Conservation (phyloP, 1,140 invertebrate genomes). For the Leptopilina clavipes region DNA sequence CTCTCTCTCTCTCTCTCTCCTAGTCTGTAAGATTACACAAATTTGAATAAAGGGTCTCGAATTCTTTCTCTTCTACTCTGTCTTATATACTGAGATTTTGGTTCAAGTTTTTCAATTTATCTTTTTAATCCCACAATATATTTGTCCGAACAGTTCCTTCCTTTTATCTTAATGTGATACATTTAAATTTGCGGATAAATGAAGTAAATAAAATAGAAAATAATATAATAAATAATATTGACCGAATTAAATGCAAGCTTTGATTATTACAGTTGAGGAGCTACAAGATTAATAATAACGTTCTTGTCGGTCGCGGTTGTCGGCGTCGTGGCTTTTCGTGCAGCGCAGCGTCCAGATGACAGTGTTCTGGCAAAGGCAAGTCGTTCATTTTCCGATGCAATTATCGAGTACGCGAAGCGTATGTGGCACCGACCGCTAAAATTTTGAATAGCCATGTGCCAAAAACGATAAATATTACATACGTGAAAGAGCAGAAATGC, state of each 20-base stretch:
- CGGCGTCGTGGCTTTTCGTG: constrained; percentile 22
- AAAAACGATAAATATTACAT: constrained; percentile 24
- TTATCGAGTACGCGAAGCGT: constrained; percentile 32
- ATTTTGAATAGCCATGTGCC: constrained; percentile 32
- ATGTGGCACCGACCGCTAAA: constrained; percentile 25
- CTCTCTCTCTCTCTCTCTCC: too few species aligned
- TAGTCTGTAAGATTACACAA: constrained; percentile 50
- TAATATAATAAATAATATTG: not conserved
- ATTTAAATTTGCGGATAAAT: not conserved
- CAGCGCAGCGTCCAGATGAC: constrained; percentile 25
- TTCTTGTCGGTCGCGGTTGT: constrained; percentile 27
- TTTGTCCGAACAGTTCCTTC: not conserved
- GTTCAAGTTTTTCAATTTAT: constrained; percentile 42
- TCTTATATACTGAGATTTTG: not conserved
- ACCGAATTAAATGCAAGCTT: not conserved
- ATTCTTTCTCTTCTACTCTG: constrained; percentile 14
- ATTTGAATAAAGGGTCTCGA: constrained; percentile 48
- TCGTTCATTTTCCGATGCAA: constrained; percentile 33
- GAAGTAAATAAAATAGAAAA: not conserved
- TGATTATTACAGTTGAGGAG: not conserved
- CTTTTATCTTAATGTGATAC: not conserved
- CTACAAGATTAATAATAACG: constrained; percentile 21
- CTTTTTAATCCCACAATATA: constrained; percentile 49
- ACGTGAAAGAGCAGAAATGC: not conserved
- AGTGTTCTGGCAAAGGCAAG: constrained; percentile 32